phyloP scores from a whole-genome alignment of 2,888 invertebrate genomes.

The Stegophylla sp. region DNA sequence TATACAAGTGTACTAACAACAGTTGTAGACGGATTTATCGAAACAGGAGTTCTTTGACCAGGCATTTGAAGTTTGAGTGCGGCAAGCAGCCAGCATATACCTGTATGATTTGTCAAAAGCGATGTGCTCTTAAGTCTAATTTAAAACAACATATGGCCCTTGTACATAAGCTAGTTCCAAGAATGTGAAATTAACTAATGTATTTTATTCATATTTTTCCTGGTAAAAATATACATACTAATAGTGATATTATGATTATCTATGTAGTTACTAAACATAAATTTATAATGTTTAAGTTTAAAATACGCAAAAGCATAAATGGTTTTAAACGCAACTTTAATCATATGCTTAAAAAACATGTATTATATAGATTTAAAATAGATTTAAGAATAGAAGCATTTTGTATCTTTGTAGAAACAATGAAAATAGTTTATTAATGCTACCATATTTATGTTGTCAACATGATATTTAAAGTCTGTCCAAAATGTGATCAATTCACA shows the following conservation, averaged over 20 bases:
- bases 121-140: constrained; percentile 41
- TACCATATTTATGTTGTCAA: too few species aligned
- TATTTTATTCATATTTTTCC: not conserved
- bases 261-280: not conserved
- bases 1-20: constrained; percentile 25
- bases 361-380: too few species aligned
- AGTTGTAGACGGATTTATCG: constrained; percentile 63
- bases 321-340: too few species aligned
- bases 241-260: not conserved
- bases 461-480: too few species aligned
- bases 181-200: not conserved
- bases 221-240: too few species aligned
- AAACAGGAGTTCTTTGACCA: constrained; percentile 60
- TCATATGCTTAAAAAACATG: too few species aligned
- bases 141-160: constrained; percentile 44
- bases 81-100: constrained; percentile 63
- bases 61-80: constrained; percentile 63
- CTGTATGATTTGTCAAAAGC: constrained; percentile 61
- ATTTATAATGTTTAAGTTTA: not conserved
- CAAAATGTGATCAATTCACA: too few species aligned
- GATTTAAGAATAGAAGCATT: too few species aligned
- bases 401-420: too few species aligned
- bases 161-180: constrained; percentile 29
- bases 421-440: too few species aligned
- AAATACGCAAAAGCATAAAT: not conserved